These are phyloP conservation scores for Oxyura jamaicensis DNA, from an alignment of 2,113 vertebrate genomes.

Conservation along the genomic window DNA sequence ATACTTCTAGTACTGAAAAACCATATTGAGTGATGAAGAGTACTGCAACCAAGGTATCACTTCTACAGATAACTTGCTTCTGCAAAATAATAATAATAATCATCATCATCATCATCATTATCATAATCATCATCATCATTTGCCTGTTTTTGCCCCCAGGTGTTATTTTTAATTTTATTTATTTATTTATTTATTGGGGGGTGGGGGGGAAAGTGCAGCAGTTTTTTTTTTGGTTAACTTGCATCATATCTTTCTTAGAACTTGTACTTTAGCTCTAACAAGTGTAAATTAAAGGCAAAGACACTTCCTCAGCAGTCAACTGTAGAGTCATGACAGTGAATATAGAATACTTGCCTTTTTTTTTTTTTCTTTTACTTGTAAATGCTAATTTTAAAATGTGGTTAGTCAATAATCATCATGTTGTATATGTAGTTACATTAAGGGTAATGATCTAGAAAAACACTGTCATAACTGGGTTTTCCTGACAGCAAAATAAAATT, in stretches of 20 bases:
- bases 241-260: neutral
- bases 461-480: neutral
- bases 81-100: neutral
- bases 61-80: neutral
- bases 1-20: neutral
- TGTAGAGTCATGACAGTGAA: neutral
- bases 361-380: neutral
- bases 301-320: neutral
- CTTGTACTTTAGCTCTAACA: neutral
- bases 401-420: neutral
- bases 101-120: neutral
- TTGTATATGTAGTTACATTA: constrained; percentile 13
- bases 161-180: neutral
- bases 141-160: neutral
- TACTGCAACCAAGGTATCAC: neutral
- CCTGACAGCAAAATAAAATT: too few relatives aligned
- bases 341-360: neutral
- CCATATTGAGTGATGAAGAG: neutral
- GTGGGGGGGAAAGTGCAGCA: neutral
- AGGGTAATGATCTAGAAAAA: constrained; percentile 25
- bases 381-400: neutral
- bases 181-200: too few relatives aligned
- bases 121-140: neutral
- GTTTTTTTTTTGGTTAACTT: neutral
- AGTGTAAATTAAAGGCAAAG: neutral